Evolutionary conservation across 2,113 vertebrate genomes (phyloP), one percentile per base, ranked within the genome.

Genomic region (Crotalus tigris): DNA sequence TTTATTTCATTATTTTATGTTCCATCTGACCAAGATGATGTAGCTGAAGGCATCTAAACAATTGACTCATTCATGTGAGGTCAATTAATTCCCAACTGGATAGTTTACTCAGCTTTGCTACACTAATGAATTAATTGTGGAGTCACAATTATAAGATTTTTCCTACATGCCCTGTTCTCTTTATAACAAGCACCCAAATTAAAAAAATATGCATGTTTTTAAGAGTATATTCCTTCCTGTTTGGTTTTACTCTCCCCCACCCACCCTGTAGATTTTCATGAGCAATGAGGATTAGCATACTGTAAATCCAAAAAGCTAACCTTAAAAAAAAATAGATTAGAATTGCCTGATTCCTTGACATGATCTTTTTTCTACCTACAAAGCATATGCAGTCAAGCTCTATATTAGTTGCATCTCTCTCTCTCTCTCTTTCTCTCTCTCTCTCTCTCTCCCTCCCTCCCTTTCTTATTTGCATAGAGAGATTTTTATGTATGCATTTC

Each of bases 401-500:
- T 89, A 23, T 0, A 55, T 91, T 15, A 51, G 3, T 75, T 15
- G 13, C 7, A 17, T 29, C 19, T n/a, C 29, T 33, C n/a, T 7
- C 0, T 49, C 53, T 2, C 0, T 0, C 6, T 92, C 57, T n/a
- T 24, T 33, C 33, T 7, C 0, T 24, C 10, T 92, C 58, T 11
- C 85, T 75, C 1, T 0, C 90, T 92, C 57, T 21, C 19, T 24
- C 10, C 91, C 58, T 13, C 85, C 85, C 1, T 1, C 90, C 12
- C 23, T 51, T 54, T 2, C 0, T 0, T 64, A 49, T 2, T 0
- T 61, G 0, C 61, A 1, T 1, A 23, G 44, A 3, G 7, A n/a
- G 9, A 0, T 39, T 55, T 0, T 6, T 90, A 26, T 89, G 92
- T 95, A 90, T 85, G 12, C 26, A 3, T 69, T 69, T 64, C 39